A percentile compares a stretch with the other conserved stretches of the same genome.
These are phyloP conservation scores for Philhelius pedissequus DNA, from an alignment of 2,888 invertebrate species.

Conservation along the genomic window DNA sequence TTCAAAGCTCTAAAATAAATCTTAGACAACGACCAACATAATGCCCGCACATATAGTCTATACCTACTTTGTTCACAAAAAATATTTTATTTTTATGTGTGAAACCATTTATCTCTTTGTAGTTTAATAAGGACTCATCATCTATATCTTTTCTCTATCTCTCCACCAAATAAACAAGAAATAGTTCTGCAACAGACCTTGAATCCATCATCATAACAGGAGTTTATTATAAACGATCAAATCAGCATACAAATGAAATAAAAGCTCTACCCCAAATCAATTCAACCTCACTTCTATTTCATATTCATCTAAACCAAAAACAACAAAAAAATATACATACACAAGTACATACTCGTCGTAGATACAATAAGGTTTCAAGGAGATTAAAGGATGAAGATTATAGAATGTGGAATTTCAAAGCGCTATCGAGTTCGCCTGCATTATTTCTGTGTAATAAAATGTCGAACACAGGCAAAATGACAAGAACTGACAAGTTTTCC, in stretches of 20 bases:
- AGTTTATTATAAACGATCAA: slow-evolving; percentile 20
- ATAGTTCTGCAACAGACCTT: background rate
- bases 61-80: background rate
- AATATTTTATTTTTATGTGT: background rate
- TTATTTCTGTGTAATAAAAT: slow-evolving; percentile 31
- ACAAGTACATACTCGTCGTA: no score
- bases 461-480: slow-evolving; percentile 32
- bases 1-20: no score
- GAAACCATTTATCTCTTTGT: background rate
- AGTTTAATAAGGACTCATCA: background rate
- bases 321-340: background rate
- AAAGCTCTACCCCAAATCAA: background rate
- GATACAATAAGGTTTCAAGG: no score
- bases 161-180: background rate
- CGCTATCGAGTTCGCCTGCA: slow-evolving; percentile 3
- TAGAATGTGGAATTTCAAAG: background rate
- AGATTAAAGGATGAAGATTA: no score
- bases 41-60: no score
- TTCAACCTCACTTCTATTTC: background rate
- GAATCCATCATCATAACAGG: slow-evolving; percentile 16
- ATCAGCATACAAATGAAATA: slow-evolving; percentile 26
- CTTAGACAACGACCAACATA: no score
- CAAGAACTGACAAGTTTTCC: slow-evolving; percentile 37
- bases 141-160: background rate
- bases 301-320: background rate